Base-by-base conservation (phyloP, 2,113 vertebrate genomes). In the Pygoscelis adeliae region DNA sequence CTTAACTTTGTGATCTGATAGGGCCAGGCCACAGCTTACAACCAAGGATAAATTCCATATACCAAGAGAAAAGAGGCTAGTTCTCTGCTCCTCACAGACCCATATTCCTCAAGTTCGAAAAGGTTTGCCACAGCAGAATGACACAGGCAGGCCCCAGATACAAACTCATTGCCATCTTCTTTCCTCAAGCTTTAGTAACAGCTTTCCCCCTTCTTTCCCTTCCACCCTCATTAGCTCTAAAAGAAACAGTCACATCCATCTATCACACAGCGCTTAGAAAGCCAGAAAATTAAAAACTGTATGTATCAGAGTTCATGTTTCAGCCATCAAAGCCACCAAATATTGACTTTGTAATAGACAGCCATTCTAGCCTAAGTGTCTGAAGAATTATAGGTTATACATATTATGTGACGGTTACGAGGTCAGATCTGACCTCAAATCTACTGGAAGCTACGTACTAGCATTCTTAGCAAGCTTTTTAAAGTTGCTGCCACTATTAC, bases 261-360 rank as follows among this genome's bases (percentile, higher is more conserved):
- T 34, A 80, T 40, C 53, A n/a, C 53, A 32, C 25, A 4, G 63
- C 0, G 15, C 55, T 42, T 29, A 22, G 29, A 59, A 81, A 81
- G n/a, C 25, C 80, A 81, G 67, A 66, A 71, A 89, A 81, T 82
- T 49, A 84, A 87, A 47, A 63, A 19, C 49, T 32, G 0, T 17
- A 25, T 6, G 15, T 25, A 20, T 17, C 73, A 56, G 36, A 89
- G 83, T 50, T 95, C 83, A 40, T 14, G 13, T 88, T 89, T 67
- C 94, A 93, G 63, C 79, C 90, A 87, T 63, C 78, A 70, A 91
- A 96, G 78, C 77, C 80, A 90, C 71, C 87, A 78, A 80, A 81
- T 83, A 73, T 12, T 34, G 47, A 93, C 83, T 74, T 20, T 34
- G 42, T 34, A 85, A 66, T 9, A 90, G 69, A 7, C 52, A 61